A percentile compares a stretch with the other conserved stretches of the same genome.
phyloP scores from a whole-genome alignment of 2,888 invertebrate genomes.

The Pantelozetes paolii region DNA sequence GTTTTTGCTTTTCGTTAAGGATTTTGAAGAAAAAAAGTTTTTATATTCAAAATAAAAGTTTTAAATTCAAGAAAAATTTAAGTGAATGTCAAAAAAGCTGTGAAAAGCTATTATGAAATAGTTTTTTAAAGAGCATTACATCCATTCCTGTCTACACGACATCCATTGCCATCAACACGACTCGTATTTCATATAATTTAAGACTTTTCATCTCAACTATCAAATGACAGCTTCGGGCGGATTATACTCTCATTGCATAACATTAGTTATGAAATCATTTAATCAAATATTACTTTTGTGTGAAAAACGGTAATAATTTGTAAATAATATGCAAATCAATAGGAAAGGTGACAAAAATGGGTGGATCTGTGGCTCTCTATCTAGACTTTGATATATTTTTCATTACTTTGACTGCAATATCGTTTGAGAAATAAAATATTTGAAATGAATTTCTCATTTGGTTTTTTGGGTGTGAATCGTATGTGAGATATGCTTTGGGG shows the following conservation, averaged over 20 bases:
- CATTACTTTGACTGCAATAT: neutral
- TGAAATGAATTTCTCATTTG: conserved; percentile 13
- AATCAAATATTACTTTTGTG: neutral
- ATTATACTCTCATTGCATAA: neutral
- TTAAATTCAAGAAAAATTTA: too few species aligned
- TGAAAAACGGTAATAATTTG: neutral
- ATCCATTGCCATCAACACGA: too few species aligned
- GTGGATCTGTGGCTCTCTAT: conserved; percentile 28
- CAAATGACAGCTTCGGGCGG: conserved; percentile 31
- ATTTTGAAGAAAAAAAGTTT: too few species aligned
- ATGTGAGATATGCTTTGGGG: neutral
- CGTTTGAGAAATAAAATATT: conserved; percentile 12
- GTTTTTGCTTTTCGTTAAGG: too few species aligned
- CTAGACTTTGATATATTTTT: neutral
- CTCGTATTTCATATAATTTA: neutral
- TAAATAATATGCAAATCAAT: conserved; percentile 25
- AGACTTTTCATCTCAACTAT: neutral
- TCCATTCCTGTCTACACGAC: too few species aligned
- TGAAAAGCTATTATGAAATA: too few species aligned
- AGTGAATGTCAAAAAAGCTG: too few species aligned
- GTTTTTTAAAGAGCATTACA: too few species aligned
- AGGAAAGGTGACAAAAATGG: conserved; percentile 30
- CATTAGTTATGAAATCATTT: neutral
- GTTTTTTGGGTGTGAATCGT: conserved; percentile 12
- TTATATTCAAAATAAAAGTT: too few species aligned